phyloP scores from a whole-genome alignment of 2,113 vertebrate species.

The Embiotoca jacksoni region DNA sequence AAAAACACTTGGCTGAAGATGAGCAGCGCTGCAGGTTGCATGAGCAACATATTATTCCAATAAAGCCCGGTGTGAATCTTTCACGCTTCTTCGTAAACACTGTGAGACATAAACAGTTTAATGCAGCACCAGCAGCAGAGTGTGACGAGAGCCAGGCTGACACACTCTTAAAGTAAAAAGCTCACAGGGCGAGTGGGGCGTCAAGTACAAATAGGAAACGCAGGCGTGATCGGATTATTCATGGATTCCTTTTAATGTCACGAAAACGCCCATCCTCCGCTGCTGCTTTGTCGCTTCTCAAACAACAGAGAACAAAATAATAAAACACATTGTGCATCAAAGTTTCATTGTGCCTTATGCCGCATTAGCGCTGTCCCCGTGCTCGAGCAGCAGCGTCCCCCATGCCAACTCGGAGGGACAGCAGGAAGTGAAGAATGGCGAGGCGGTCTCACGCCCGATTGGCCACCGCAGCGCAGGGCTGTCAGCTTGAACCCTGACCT shows the following conservation, averaged over 20 bases:
- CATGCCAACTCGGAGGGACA: conserved; percentile 57
- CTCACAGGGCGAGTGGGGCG: conserved; percentile 20
- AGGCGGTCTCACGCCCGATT: conserved; percentile 74
- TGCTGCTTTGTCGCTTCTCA: conserved; percentile 26
- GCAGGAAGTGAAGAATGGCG: conserved; percentile 67
- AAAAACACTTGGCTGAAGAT: background rate
- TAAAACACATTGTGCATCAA: conserved; percentile 65
- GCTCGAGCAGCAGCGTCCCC: conserved; percentile 7
- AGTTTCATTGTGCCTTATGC: conserved; percentile 67
- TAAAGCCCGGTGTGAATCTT: conserved; percentile 1
- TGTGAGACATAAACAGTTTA: conserved; percentile 23
- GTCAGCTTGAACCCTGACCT: conserved; percentile 81
- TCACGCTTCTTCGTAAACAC: conserved; percentile 15
- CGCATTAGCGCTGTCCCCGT: conserved; percentile 58
- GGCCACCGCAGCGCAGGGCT: conserved; percentile 63
- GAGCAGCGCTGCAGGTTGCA: background rate
- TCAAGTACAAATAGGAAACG: conserved; percentile 65
- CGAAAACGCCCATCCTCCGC: conserved; percentile 56
- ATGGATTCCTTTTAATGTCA: conserved; percentile 73
- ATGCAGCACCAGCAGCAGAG: conserved; percentile 27
- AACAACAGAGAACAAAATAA: conserved; percentile 63
- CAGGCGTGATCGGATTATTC: conserved; percentile 69
- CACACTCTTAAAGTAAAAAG: conserved; percentile 62
- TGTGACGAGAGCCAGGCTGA: conserved; percentile 52
- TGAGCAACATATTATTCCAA: conserved; percentile 12